Evolutionary conservation across 2,113 vertebrate genomes (phyloP).

Genomic region (Pyrgilauda ruficollis): DNA sequence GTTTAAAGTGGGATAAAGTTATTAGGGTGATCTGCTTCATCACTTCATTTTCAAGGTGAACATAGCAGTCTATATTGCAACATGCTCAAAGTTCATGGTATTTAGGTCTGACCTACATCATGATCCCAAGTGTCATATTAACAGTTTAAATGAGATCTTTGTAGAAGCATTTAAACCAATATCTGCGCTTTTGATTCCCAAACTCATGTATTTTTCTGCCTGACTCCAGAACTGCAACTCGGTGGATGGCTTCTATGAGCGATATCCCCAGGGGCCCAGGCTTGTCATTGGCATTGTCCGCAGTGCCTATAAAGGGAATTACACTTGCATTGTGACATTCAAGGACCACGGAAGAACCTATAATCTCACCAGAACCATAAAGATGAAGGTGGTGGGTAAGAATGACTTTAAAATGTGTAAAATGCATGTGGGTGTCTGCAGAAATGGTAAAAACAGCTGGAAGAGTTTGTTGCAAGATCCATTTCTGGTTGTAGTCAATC

Average conservation of each 20-base stretch:
- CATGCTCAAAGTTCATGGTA: not conserved
- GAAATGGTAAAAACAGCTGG: not conserved
- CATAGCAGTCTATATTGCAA: not conserved
- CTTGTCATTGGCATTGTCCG: slow-evolving; percentile 73
- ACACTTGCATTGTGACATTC: slow-evolving; percentile 84
- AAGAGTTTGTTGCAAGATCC: not conserved
- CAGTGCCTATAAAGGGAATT: slow-evolving; percentile 66
- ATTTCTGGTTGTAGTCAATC: not conserved
- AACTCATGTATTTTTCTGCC: not conserved
- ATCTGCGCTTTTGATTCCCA: not conserved
- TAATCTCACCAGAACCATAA: slow-evolving; percentile 81
- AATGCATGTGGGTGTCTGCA: not conserved
- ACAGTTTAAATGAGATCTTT: not conserved
- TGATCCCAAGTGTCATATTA: not conserved
- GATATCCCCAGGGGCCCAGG: slow-evolving; percentile 29
- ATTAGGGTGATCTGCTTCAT: not conserved
- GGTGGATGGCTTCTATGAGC: slow-evolving; percentile 31
- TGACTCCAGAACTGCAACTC: slow-evolving; percentile 64
- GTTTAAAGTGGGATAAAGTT: not conserved
- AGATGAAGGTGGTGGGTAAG: slow-evolving; percentile 86
- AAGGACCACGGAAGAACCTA: slow-evolving; percentile 71
- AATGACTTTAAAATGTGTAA: slow-evolving; percentile 1
- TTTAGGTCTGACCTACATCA: not conserved
- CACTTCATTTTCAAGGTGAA: not conserved
- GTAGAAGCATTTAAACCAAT: not conserved